Evolutionary conservation across 1,140 invertebrate genomes (phyloP), one percentile per base, ranked within the genome.

Genomic region (Mylabris phalerata): DNA sequence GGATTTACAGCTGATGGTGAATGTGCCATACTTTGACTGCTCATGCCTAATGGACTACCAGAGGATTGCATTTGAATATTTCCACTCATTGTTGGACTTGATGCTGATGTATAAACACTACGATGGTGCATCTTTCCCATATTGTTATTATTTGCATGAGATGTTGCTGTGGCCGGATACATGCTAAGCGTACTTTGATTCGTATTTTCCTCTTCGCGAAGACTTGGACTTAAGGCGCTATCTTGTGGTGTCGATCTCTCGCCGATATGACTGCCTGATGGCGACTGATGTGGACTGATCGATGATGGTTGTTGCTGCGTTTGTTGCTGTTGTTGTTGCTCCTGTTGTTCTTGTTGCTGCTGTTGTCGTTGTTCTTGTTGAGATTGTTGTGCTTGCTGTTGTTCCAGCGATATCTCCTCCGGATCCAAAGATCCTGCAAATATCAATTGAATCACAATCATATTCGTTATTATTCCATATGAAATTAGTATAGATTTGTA

Each of bases 351-450:
- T 43, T 11, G 19, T 9, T 44, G 43, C 2, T 44, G 43, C 43
- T 44, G 43, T 24, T 44, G 43, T 9, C 61, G 77, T 3, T 44
- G 43, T 10, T 44, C 5, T 10, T 44, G 43, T 4, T 32, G 32
- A 19, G 39, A 40, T 42, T 10, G 41, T 11, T 42, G 41, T 10
- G 19, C 19, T 19, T 19, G 19, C 19, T 56, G 61, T 56, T 80
- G 81, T 55, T 84, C 86, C 69, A 87, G 74, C 1, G 86, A 87
- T 25, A 90, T 75, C 70, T 90, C 87, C 70, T 89, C 86, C 42
- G 85, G 84, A 65, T 88, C 83, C 73, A 90, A 79, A 58, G 84
- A 84, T 75, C 88, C 88, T 90, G 78, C 10, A 84, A 79, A 68
- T 55, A 32, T 24, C n/a, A 48, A 10, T 38, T 1, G 19, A 19